These are phyloP conservation scores for Volucella zonaria DNA, from an alignment of 2,888 invertebrate species.

Conservation along the genomic window DNA sequence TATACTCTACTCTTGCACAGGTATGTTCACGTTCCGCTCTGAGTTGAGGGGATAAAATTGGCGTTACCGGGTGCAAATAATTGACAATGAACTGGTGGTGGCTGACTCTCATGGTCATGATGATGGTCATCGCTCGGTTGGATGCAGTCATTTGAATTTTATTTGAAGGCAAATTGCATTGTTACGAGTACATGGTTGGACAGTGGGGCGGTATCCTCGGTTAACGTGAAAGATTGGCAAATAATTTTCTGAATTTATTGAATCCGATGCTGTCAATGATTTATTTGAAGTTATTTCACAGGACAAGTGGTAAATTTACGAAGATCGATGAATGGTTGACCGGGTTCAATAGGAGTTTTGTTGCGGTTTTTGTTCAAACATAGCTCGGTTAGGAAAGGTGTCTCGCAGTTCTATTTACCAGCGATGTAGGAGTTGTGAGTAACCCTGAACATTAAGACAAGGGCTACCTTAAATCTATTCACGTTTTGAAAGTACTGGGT, in stretches of 20 bases:
- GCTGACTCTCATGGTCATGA: constrained; percentile 30
- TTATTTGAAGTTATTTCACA: constrained; percentile 55
- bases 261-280: constrained; percentile 67
- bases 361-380: background rate
- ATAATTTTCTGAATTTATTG: constrained; percentile 71
- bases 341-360: background rate
- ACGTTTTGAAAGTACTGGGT: no score
- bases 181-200: constrained; percentile 27
- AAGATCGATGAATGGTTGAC: constrained; percentile 18
- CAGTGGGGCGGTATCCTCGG: background rate
- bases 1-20: constrained; percentile 41
- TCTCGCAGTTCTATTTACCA: no score
- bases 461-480: no score
- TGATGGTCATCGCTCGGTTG: constrained; percentile 21
- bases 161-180: constrained; percentile 70
- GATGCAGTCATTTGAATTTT: constrained; percentile 72
- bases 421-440: no score
- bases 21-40: constrained; percentile 33
- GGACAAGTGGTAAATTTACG: constrained; percentile 42
- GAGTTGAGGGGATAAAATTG: constrained; percentile 57
- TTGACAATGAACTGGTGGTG: constrained; percentile 64
- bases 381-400: background rate
- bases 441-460: no score
- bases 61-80: constrained; percentile 73
- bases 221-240: constrained; percentile 59